Conservation (phyloP, 2,797 vertebrate species). For the Lacerta bilineata region DNA sequence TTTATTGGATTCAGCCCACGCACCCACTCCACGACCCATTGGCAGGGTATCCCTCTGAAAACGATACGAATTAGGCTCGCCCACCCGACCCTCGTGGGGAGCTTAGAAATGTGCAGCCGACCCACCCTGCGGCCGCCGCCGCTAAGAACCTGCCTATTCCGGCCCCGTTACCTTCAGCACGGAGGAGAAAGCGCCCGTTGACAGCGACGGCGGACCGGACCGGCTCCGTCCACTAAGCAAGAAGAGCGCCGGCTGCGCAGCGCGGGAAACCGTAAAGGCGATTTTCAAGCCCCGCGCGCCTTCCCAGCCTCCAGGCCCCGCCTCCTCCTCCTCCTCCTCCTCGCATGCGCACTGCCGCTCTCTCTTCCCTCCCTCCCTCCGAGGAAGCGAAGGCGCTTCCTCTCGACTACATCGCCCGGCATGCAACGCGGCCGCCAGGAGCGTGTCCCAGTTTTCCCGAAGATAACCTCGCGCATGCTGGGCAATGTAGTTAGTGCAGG, state of each 20-base stretch:
- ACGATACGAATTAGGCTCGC: no score
- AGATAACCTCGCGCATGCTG: not conserved
- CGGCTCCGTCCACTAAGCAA: accelerated
- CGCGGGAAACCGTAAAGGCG: accelerated
- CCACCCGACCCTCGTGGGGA: not conserved
- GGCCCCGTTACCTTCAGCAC: not conserved
- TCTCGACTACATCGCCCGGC: slow-evolving; percentile 2
- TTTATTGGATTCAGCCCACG: not conserved
- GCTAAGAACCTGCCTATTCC: no score
- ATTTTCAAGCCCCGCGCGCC: slow-evolving; percentile 68
- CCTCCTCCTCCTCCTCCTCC: not conserved
- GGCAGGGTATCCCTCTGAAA: not conserved
- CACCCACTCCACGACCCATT: not conserved
- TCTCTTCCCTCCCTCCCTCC: not conserved
- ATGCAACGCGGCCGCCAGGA: not conserved
- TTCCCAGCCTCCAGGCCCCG: not conserved
- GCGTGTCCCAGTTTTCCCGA: accelerated
- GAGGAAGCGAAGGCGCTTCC: accelerated
- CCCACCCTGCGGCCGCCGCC: not conserved
- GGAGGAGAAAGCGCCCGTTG: accelerated
- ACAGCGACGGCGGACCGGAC: accelerated
- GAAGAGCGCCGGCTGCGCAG: accelerated
- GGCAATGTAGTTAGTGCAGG: not conserved
- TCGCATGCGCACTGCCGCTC: not conserved
- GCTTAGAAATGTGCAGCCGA: not conserved